These are phyloP conservation scores for Hoplodrina blanda DNA, from an alignment of 2,888 invertebrate genomes.

Conservation along the genomic window DNA sequence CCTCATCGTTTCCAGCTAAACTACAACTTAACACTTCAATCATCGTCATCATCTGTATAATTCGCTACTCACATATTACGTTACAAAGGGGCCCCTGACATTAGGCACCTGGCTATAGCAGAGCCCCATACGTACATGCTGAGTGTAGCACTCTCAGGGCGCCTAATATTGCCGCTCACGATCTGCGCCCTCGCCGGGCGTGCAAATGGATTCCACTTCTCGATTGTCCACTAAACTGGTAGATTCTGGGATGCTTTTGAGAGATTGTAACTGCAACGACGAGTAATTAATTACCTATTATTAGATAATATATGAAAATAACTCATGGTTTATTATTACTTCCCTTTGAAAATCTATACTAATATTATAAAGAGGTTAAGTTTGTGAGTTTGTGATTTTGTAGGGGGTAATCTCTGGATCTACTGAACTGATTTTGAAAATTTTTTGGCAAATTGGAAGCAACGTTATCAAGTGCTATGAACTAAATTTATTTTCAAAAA, in stretches of 20 bases:
- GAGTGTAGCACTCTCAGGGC: constrained; percentile 40
- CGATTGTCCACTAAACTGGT: constrained; percentile 62
- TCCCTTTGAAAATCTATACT: too few species aligned
- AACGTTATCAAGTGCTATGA: too few species aligned
- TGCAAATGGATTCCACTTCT: constrained; percentile 73
- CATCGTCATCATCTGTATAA: neutral
- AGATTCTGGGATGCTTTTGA: constrained; percentile 53
- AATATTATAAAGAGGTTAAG: too few species aligned
- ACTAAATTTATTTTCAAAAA: too few species aligned
- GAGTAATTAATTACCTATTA: too few species aligned
- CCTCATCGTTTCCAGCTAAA: too few species aligned
- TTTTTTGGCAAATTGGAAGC: too few species aligned
- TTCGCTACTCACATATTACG: neutral
- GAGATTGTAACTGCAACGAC: constrained; percentile 2
- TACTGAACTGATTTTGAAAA: too few species aligned
- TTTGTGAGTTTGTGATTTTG: too few species aligned
- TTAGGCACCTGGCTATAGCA: constrained; percentile 11
- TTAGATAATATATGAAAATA: neutral
- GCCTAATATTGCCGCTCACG: constrained; percentile 63
- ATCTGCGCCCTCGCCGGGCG: constrained; percentile 37
- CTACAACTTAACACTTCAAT: neutral
- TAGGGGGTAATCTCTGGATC: too few species aligned
- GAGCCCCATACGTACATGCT: constrained; percentile 4
- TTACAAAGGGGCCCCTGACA: constrained; percentile 7
- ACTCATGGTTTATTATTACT: too few species aligned